Evolutionary conservation across 1,140 invertebrate species (phyloP).

Genomic region (Eulimnadia texana): DNA sequence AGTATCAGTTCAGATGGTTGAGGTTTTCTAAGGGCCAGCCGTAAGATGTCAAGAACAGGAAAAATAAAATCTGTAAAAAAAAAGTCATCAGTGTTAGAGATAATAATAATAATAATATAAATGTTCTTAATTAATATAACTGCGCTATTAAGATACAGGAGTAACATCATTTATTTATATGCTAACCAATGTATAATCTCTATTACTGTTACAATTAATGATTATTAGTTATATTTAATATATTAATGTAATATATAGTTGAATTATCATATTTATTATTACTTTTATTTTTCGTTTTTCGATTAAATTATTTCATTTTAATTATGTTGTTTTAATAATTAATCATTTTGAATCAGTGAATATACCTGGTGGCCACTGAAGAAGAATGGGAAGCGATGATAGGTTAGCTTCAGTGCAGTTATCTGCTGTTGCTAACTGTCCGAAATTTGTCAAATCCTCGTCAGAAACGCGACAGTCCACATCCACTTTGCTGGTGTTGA

Average conservation of each 20-base stretch:
- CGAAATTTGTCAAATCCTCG: slow-evolving; percentile 14
- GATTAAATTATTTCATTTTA: not conserved
- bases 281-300: not conserved
- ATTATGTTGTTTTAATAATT: not conserved
- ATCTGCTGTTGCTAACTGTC: not conserved
- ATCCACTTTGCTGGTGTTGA: slow-evolving; percentile 46
- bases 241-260: slow-evolving; percentile 5
- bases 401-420: slow-evolving; percentile 32
- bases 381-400: slow-evolving; percentile 41
- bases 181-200: too few relatives aligned
- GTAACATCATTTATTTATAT: too few relatives aligned
- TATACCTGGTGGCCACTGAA: slow-evolving; percentile 20
- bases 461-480: slow-evolving; percentile 33
- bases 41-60: slow-evolving; percentile 67
- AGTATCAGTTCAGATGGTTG: slow-evolving; percentile 39
- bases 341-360: slow-evolving; percentile 22
- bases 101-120: too few relatives aligned
- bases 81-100: too few relatives aligned
- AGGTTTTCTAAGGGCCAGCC: slow-evolving; percentile 54
- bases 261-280: slow-evolving; percentile 17
- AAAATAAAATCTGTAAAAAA: slow-evolving; percentile 54
- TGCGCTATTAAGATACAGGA: too few relatives aligned
- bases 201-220: not conserved
- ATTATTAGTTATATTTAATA: not conserved
- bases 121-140: too few relatives aligned